Percentiles rank a stretch among this genome's conserved stretches.
phyloP scores from a whole-genome alignment of 2,888 invertebrate genomes.

The Hydropsyche betteni region DNA sequence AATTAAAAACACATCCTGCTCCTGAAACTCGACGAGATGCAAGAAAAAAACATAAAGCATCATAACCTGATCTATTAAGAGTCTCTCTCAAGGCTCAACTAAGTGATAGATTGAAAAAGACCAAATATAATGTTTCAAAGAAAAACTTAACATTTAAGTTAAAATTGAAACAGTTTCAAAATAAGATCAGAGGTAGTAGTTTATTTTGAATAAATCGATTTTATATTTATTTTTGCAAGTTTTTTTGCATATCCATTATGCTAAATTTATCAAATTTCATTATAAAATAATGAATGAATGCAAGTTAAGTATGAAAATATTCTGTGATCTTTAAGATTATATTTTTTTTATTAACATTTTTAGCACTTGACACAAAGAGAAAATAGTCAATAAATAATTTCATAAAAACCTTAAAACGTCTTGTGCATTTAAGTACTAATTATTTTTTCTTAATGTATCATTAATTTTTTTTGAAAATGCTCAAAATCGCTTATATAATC shows the following conservation, averaged over 20 bases:
- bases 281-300: too few species aligned
- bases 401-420: too few species aligned
- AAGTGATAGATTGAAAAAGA: conserved; percentile 40
- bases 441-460: neutral
- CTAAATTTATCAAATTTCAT: too few species aligned
- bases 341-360: too few species aligned
- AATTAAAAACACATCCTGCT: conserved; percentile 72
- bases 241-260: too few species aligned
- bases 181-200: conserved; percentile 33
- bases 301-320: too few species aligned
- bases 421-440: neutral
- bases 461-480: neutral
- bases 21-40: conserved; percentile 68
- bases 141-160: conserved; percentile 46
- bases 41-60: conserved; percentile 75
- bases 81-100: conserved; percentile 29
- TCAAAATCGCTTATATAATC: neutral
- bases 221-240: too few species aligned
- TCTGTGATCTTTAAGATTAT: too few species aligned
- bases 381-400: too few species aligned
- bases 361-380: too few species aligned
- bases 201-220: neutral
- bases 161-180: conserved; percentile 43
- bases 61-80: conserved; percentile 63
- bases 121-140: conserved; percentile 45